Conservation (phyloP, 1,140 invertebrate species). For the Lasioglossum baleicum region DNA sequence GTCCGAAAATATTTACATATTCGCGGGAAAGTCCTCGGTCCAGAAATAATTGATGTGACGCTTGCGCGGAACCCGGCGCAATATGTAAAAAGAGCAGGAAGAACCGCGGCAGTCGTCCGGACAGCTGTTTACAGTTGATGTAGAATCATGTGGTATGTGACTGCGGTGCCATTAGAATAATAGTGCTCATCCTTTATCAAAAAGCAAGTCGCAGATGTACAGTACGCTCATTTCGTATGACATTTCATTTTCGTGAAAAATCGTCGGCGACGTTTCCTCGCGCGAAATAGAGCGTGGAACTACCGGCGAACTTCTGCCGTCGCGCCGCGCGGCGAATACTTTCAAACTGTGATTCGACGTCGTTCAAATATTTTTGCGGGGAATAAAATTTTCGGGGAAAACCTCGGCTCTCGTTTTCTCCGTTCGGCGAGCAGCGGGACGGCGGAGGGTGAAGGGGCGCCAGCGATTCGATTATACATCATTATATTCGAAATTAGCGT, state of each 20-base stretch:
- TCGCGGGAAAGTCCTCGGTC: too few relatives aligned
- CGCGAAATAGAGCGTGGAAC: conserved; percentile 56
- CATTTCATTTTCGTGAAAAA: conserved; percentile 64
- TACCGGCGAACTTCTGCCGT: conserved; percentile 36
- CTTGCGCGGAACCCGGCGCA: too few relatives aligned
- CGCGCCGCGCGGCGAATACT: conserved; percentile 10
- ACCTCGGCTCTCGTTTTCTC: too few relatives aligned
- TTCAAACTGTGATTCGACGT: conserved; percentile 49
- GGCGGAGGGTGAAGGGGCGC: too few relatives aligned
- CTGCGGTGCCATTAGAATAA: conserved; percentile 57
- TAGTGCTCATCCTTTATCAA: conserved; percentile 59
- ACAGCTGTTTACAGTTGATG: conserved; percentile 55
- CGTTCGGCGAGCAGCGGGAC: too few relatives aligned
- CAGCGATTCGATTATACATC: too few relatives aligned
- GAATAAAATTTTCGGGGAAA: background rate
- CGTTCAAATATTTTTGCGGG: conserved; percentile 33
- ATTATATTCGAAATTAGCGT: too few relatives aligned
- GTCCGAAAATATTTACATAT: too few relatives aligned
- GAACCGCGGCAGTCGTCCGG: too few relatives aligned
- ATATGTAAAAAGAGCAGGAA: too few relatives aligned
- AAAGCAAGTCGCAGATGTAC: conserved; percentile 60
- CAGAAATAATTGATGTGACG: too few relatives aligned
- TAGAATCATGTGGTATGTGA: conserved; percentile 53
- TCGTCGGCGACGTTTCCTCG: conserved; percentile 39
- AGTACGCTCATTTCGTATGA: conserved; percentile 57